These are phyloP conservation scores for Oreochromis aureus DNA, from an alignment of 2,113 vertebrate genomes.

Conservation along the genomic window DNA sequence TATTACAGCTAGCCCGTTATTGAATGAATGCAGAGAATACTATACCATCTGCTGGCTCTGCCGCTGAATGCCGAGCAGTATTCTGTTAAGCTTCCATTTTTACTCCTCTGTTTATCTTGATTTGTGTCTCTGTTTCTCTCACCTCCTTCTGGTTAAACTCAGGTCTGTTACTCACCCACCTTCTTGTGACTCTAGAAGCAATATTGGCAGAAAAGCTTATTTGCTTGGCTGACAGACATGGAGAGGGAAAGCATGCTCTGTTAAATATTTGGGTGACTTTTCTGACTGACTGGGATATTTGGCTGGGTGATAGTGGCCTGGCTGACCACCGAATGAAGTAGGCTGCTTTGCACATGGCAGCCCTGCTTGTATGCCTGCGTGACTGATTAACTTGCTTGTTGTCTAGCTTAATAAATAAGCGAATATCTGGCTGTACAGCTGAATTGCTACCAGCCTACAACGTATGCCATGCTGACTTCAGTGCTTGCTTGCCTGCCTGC, in stretches of 20 bases:
- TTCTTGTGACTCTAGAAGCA: background rate
- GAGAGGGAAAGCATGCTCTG: background rate
- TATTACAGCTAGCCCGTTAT: background rate
- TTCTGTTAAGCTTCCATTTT: background rate
- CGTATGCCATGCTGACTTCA: background rate
- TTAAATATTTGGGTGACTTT: conserved; percentile 30
- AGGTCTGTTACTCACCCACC: background rate
- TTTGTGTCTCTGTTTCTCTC: background rate
- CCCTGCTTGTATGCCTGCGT: background rate
- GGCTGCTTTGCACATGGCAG: background rate
- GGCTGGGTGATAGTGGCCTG: background rate
- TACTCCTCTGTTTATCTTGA: background rate
- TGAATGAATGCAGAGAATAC: background rate
- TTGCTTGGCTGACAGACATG: conserved; percentile 6
- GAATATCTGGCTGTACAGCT: background rate
- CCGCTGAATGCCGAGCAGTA: background rate
- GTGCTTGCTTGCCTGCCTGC: background rate
- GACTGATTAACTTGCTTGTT: background rate
- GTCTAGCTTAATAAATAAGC: background rate
- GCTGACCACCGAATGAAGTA: conserved; percentile 9
- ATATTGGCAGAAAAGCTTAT: conserved; percentile 7
- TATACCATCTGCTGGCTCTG: conserved; percentile 15
- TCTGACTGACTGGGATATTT: conserved; percentile 5
- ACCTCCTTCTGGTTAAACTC: background rate
- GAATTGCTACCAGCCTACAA: background rate